Evolutionary conservation across 1,140 invertebrate genomes (phyloP), one percentile per base, ranked within the genome.

Genomic region (Drosophila aff.): DNA sequence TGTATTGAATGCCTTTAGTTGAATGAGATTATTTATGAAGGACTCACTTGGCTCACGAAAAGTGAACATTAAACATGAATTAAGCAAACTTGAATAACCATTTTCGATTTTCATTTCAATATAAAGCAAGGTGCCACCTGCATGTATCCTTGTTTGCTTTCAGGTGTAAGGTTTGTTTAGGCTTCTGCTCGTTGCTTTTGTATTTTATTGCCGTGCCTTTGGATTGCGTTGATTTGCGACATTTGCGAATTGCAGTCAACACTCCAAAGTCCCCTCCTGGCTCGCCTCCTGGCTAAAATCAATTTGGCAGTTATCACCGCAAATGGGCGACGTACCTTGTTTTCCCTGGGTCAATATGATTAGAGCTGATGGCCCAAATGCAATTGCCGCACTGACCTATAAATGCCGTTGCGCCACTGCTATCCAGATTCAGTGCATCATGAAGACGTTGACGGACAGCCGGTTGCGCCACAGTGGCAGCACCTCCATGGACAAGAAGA

Each of bases 331-430:
- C 15, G 28, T 13, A 67, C 64, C 64, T 38, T 91, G 72, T 90
- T 90, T 90, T 79, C 68, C 16, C 2, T 58, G 18, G 16, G 79
- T 90, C 85, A 90, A 90, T 85, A 85, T 85, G 85, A 85, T 90
- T 90, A 62, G 15, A n/a, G 36, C 55, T 87, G 80, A 87, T 80
- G 83, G 65, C 47, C 67, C 31, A 57, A 76, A 72, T 78, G 46
- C 43, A 59, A 55, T 73, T 52, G 59, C 46, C 15, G 38, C 26
- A 46, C 23, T 28, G 31, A 66, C 40, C 53, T 87, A 87, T 87
- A 87, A 89, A 87, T 84, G 69, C 1, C 16, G 26, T 4, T 33
- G 52, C 64, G 52, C 63, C 40, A 26, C 7, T 31, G 21, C 2
- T 9, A 36, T 33, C 13, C 36, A 15, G 21, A 31, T 28, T 52